Conservation (phyloP, 2,797 vertebrate species). For the Myotis pilosus region DNA sequence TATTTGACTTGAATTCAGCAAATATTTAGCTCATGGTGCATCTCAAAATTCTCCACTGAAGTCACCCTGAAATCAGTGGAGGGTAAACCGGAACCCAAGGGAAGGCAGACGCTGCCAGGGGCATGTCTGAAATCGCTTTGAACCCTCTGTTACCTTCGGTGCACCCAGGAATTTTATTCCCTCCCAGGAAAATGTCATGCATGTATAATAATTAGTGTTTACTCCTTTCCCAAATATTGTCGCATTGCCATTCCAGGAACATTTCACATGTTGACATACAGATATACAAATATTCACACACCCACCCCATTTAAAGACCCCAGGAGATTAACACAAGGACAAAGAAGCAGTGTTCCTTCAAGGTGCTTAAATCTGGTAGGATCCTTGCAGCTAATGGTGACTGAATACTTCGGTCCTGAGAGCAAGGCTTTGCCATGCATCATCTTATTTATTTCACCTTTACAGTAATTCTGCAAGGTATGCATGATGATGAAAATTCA, state of each 20-base stretch:
- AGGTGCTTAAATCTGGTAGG: not conserved
- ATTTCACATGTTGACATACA: not conserved
- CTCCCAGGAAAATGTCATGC: not conserved
- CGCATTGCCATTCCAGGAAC: not conserved
- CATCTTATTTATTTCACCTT: not conserved
- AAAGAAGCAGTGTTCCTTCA: not conserved
- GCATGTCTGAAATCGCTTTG: not conserved
- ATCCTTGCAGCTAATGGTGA: not conserved
- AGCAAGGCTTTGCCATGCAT: not conserved
- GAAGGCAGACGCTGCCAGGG: not conserved
- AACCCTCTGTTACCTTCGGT: not conserved
- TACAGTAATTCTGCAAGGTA: not conserved
- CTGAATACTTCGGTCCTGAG: not conserved
- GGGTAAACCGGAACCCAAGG: not conserved
- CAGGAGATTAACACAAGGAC: not conserved
- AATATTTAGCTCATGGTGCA: not conserved
- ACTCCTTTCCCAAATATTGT: not conserved
- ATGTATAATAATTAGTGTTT: not conserved
- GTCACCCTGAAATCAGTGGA: not conserved
- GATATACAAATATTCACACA: not conserved
- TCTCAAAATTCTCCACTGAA: not conserved
- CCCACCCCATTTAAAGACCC: not conserved
- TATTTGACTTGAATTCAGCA: not conserved
- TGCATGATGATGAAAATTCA: not conserved
- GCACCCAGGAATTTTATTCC: not conserved